These are phyloP conservation scores for Epiblema foenella DNA, from an alignment of 2,888 invertebrate species.

Conservation along the genomic window DNA sequence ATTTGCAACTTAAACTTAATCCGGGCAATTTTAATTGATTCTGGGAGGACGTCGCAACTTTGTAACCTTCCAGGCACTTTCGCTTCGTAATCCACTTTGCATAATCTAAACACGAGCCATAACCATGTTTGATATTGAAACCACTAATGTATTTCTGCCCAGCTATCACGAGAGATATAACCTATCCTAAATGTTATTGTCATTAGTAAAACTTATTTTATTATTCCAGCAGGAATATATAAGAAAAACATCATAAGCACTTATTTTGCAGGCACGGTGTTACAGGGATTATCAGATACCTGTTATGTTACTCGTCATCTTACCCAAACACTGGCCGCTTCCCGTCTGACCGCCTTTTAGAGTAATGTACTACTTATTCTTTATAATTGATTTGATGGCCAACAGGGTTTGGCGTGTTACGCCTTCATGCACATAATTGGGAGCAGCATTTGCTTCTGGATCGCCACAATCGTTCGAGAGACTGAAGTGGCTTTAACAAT, in stretches of 20 bases:
- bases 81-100: conserved; percentile 3
- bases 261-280: too few relatives aligned
- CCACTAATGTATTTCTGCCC: background rate
- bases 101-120: background rate
- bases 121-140: background rate
- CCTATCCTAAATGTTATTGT: too few relatives aligned
- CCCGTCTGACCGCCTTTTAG: background rate
- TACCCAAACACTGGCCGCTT: too few relatives aligned
- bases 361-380: background rate
- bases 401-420: conserved; percentile 86
- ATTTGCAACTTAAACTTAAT: background rate
- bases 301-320: too few relatives aligned
- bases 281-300: too few relatives aligned
- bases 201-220: too few relatives aligned
- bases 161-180: too few relatives aligned
- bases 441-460: conserved; percentile 92
- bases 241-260: too few relatives aligned
- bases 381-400: conserved; percentile 24
- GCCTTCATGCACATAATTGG: conserved; percentile 93
- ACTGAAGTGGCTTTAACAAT: conserved; percentile 87
- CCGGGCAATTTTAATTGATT: conserved; percentile 1
- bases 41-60: conserved; percentile 1
- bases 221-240: too few relatives aligned
- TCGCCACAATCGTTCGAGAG: conserved; percentile 90
- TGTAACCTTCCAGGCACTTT: background rate